Evolutionary conservation across 2,888 invertebrate genomes (phyloP).

Genomic region (Dryadula phaetusa): DNA sequence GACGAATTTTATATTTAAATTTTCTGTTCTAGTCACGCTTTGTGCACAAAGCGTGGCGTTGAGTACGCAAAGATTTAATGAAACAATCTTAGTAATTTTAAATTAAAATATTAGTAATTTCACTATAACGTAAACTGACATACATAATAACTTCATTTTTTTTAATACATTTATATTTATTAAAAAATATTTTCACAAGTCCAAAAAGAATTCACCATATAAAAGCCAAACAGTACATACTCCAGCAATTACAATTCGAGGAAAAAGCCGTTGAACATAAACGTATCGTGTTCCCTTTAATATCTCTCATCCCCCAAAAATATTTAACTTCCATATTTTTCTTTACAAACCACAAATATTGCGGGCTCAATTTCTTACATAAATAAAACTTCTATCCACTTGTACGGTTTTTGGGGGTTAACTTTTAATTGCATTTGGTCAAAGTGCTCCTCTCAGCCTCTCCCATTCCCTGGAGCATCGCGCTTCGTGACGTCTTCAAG

Average conservation of each 20-base stretch:
- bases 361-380: slow-evolving; percentile 26
- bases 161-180: too few species aligned
- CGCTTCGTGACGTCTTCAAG: slow-evolving; percentile 26
- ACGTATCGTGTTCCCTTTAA: slow-evolving; percentile 10
- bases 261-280: not conserved
- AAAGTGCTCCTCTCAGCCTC: slow-evolving; percentile 29
- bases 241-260: slow-evolving; percentile 1
- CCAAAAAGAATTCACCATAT: not conserved
- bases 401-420: slow-evolving; percentile 40
- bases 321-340: slow-evolving; percentile 26
- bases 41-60: too few species aligned
- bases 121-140: too few species aligned
- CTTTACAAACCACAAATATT: slow-evolving; percentile 24
- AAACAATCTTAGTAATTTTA: too few species aligned
- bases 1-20: too few species aligned
- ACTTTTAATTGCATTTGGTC: slow-evolving; percentile 47
- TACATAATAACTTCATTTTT: too few species aligned
- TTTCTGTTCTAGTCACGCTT: too few species aligned
- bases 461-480: slow-evolving; percentile 23
- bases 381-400: slow-evolving; percentile 33
- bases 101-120: too few species aligned
- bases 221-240: not conserved
- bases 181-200: not conserved
- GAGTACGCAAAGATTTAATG: too few species aligned
- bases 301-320: slow-evolving; percentile 19